Conservation (phyloP, 1,140 invertebrate species). For the Heliconius eleuchia region DNA sequence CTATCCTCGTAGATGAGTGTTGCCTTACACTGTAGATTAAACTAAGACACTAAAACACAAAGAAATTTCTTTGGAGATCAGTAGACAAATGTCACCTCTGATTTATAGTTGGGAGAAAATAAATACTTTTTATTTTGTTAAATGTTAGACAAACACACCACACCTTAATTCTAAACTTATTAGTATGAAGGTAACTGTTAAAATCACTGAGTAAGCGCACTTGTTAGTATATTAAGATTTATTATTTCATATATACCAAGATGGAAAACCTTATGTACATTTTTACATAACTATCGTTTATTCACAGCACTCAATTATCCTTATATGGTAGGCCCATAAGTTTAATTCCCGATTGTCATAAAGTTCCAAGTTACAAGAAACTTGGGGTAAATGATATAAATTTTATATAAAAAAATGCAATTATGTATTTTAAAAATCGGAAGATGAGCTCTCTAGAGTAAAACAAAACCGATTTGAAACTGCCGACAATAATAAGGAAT, state of each 20-base stretch:
- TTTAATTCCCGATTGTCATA: background rate
- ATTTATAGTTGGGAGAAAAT: constrained; percentile 21
- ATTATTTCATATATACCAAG: background rate
- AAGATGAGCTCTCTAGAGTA: background rate
- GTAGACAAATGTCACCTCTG: constrained; percentile 17
- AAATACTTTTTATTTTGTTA: constrained; percentile 27
- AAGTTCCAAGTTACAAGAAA: background rate
- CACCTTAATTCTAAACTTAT: constrained; percentile 68
- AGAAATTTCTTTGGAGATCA: constrained; percentile 13
- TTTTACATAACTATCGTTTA: constrained; percentile 7
- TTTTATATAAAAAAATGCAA: background rate
- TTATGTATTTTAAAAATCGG: background rate
- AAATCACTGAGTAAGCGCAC: constrained; percentile 54
- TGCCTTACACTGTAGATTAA: background rate
- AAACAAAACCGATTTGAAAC: background rate
- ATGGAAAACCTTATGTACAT: constrained; percentile 8
- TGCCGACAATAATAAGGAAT: background rate
- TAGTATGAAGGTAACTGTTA: constrained; percentile 48
- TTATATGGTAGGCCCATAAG: background rate
- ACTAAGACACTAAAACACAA: constrained; percentile 4
- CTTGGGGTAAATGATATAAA: background rate
- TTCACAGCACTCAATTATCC: constrained; percentile 9
- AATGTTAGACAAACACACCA: constrained; percentile 62
- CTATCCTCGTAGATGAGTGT: background rate
- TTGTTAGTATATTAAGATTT: constrained; percentile 38